Base-by-base conservation (phyloP, 1,140 invertebrate species). In the Psix sp. region DNA sequence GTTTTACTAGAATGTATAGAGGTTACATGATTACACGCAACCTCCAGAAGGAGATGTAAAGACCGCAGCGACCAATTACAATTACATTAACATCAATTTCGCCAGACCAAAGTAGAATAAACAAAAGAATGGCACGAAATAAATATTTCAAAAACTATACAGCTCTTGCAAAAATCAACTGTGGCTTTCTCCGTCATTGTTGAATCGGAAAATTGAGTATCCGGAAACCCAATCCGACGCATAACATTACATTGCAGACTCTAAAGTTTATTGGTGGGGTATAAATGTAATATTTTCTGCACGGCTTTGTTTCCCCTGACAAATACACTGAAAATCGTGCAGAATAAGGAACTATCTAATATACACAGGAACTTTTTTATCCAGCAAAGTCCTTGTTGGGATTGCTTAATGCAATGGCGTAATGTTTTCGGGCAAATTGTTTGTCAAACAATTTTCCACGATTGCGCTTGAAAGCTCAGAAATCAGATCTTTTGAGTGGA, bases 31-130 rank as follows among this genome's bases (percentile, higher is more conserved):
- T 59, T 67, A 43, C 52, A 42, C 26, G 16, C 16, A 13, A n/a
- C n/a, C n/a, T n/a, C n/a, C n/a, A 24, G 6, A 38, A 3, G 3
- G 20, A 15, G 5, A 17, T 15, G 11, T 31, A 14, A 26, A n/a
- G 38, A 68, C 65, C 65, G n/a, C 65, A 68, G 45, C 39, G 59
- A 68, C 51, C 65, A 49, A 68, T 68, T 68, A 59, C 65, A 59
- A 15, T 13, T 68, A 39, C 54, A 59, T 68, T 52, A 59, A 38
- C 45, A 59, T 59, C 35, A 29, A 68, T 68, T 68, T 45, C 5
- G 2, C 0, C 3, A 35, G 11, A 20, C n/a, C 45, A 42, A 24
- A 11, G 24, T 48, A 51, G 11, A 13, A 20, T n/a, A 7, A 24
- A 4, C 21, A 7, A 24, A 24, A 24, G 21, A 24, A 24, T n/a